Evolutionary conservation across 30 jellyfish, hydroid and myxozoan species (phyloP).

Genomic region (Calvadosia cruxmelitensis): DNA sequence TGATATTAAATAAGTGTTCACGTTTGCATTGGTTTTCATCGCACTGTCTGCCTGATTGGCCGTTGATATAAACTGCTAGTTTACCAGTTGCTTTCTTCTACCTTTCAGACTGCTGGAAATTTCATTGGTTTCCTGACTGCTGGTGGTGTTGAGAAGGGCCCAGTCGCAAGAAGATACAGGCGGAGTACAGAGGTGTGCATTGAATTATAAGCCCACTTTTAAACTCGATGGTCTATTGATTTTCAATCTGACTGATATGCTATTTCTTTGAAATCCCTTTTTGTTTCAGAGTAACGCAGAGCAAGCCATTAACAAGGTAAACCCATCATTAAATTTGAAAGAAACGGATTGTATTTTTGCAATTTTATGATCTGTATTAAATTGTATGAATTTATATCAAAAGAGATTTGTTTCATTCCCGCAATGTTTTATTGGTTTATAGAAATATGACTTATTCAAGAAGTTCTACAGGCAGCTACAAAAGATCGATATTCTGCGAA

Average conservation of each 20-base stretch:
- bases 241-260: no score
- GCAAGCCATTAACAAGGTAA: slow-evolving; percentile 28
- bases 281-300: slow-evolving; percentile 21
- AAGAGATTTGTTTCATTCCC: no score
- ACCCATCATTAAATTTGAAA: not conserved
- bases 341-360: not conserved
- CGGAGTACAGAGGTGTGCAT: no score
- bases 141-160: slow-evolving; percentile 89
- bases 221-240: no score
- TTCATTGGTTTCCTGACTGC: slow-evolving; percentile 48
- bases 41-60: no score
- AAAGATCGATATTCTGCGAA: slow-evolving; percentile 38
- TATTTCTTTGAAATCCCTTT: not conserved
- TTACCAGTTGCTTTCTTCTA: no score
- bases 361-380: not conserved
- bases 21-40: no score
- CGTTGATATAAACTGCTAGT: no score
- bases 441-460: slow-evolving; percentile 43
- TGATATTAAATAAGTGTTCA: no score
- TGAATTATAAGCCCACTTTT: no score
- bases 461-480: slow-evolving; percentile 41
- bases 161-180: slow-evolving; percentile 39
- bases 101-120: slow-evolving; percentile 62
- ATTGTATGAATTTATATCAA: no score
- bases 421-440: not conserved